Percentiles rank a stretch among this genome's conserved stretches.
Conservation (phyloP, 1,140 invertebrate genomes). For the Nasonia vitripennis region DNA sequence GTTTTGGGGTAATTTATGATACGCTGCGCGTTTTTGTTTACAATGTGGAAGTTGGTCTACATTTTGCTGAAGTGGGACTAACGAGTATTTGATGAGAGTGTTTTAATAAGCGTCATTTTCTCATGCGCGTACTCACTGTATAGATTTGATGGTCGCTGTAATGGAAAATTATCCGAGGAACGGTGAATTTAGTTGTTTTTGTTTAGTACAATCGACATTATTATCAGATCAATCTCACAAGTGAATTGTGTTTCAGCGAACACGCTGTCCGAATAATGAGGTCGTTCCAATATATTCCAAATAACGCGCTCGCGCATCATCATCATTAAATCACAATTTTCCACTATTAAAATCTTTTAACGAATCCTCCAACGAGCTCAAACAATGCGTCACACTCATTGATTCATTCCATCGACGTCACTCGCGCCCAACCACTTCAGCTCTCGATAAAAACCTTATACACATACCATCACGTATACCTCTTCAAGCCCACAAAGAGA, state of each 20-base stretch:
- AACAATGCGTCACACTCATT: not conserved
- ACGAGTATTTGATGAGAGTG: not conserved
- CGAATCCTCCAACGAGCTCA: not conserved
- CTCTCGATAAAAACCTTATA: not conserved
- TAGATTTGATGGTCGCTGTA: not conserved
- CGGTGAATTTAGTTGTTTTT: too few relatives aligned
- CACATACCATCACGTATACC: not conserved
- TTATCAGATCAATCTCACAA: too few relatives aligned
- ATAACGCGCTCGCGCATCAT: too few relatives aligned
- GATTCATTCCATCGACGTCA: not conserved
- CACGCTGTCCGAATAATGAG: too few relatives aligned
- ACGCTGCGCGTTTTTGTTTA: too few relatives aligned
- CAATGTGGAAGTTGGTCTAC: not conserved
- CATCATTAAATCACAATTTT: too few relatives aligned
- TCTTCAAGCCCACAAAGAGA: not conserved
- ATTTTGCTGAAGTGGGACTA: not conserved
- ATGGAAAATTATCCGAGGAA: not conserved
- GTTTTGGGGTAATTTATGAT: not conserved
- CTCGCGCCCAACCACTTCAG: not conserved
- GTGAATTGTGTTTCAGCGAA: too few relatives aligned
- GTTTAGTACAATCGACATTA: too few relatives aligned
- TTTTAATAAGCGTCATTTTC: not conserved
- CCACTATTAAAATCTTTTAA: too few relatives aligned
- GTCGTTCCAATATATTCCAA: too few relatives aligned
- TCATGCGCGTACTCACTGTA: not conserved